Evolutionary conservation across 2,888 invertebrate genomes (phyloP).

Genomic region (Margaritifera margaritifera): DNA sequence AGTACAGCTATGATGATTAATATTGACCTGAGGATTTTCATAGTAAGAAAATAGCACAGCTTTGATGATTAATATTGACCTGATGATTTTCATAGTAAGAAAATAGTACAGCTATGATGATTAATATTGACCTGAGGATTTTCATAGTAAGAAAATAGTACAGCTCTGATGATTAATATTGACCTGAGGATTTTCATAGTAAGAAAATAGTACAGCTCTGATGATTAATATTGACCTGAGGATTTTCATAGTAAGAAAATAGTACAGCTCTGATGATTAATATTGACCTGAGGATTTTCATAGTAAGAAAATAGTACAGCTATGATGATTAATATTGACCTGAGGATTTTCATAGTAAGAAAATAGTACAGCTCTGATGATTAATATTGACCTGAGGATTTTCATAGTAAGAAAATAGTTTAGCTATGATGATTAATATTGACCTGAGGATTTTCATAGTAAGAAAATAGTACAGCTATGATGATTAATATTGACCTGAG

Average conservation of each 20-base stretch:
- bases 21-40: neutral
- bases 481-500: neutral
- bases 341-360: neutral
- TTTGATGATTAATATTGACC: neutral
- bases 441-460: neutral
- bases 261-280: too few relatives aligned
- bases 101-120: too few relatives aligned
- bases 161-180: neutral
- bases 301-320: too few relatives aligned
- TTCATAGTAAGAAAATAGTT: too few relatives aligned
- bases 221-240: neutral
- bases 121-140: neutral
- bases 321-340: neutral
- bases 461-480: too few relatives aligned
- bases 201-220: too few relatives aligned
- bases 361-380: too few relatives aligned
- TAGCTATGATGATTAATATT: neutral
- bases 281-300: neutral
- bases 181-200: neutral
- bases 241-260: too few relatives aligned
- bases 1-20: too few relatives aligned
- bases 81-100: neutral
- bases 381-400: neutral
- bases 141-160: too few relatives aligned
- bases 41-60: too few relatives aligned